Base-by-base conservation (phyloP, 1,140 invertebrate species). In the Trichonephila clavipes region DNA sequence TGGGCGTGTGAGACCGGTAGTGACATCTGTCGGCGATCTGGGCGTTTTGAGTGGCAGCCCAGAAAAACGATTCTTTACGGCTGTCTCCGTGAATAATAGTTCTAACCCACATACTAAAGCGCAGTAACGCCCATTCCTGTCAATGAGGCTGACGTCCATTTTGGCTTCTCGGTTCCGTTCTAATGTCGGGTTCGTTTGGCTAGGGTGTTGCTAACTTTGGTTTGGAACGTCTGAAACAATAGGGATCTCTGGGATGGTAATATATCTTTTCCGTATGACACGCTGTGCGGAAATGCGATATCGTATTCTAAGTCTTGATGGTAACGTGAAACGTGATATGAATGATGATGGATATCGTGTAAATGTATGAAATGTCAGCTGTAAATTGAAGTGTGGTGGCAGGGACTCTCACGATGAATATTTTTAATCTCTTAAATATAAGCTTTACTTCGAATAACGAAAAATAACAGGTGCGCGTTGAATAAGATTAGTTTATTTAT, bases 41-140 rank as follows among this genome's bases (percentile, higher is more conserved):
- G 92, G 92, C 92, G 92, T 93, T 93, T 92, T 59, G 92, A 93
- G 92, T 93, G 92, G 92, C 92, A 93, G 83, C 83, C 51, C 59
- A 82, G 85, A 88, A 93, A 93, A 93, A 88, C 85, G 92, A 93
- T 93, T 93, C 92, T 88, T 93, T 93, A 93, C 86, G 92, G 85
- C 69, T 93, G 92, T 93, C 92, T 62, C 51, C 58, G 72, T 93
- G 92, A 93, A 93, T 93, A 93, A 93, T 93, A 88, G 92, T 82
- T 64, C 19, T 88, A 88, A 88, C 92, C 92, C 92, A 93, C 92
- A 88, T 88, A 92, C 28, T 24, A 82, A 88, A 59, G 44, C 58
- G 8, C 58, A 40, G 92, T 28, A 24, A 93, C 92, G 85, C 92
- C 92, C 86, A 88, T 59, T 88, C 8, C 44, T 93, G 69, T 93